These are phyloP conservation scores for Sisyra nigra DNA, from an alignment of 2,888 invertebrate species.

Conservation along the genomic window DNA sequence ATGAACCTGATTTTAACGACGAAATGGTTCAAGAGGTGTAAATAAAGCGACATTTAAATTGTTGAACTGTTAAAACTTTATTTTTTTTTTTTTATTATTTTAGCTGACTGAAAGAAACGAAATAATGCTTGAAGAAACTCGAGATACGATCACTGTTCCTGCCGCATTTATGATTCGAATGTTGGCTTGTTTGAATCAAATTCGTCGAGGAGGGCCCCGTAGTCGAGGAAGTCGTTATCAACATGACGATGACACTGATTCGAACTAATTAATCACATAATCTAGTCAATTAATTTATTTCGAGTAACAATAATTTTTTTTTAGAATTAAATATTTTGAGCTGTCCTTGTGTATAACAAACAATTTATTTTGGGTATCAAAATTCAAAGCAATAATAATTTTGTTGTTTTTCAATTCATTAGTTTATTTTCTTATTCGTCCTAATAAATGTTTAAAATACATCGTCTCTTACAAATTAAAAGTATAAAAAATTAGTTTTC, in stretches of 20 bases:
- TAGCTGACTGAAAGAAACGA: constrained; percentile 63
- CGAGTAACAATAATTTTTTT: constrained; percentile 3
- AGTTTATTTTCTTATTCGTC: too few relatives aligned
- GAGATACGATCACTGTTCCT: constrained; percentile 75
- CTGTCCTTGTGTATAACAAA: too few relatives aligned
- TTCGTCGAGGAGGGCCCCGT: constrained; percentile 31
- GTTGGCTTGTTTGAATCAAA: constrained; percentile 50
- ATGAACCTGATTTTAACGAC: constrained; percentile 42
- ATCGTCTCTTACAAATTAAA: neutral
- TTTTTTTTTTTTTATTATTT: constrained; percentile 15
- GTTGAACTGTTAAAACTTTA: constrained; percentile 4
- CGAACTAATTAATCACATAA: constrained; percentile 8
- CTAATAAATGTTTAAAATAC: too few relatives aligned
- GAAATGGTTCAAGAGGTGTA: constrained; percentile 46
- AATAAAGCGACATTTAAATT: constrained; percentile 7
- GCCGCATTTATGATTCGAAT: constrained; percentile 73
- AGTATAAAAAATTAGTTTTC: neutral
- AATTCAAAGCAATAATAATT: too few relatives aligned
- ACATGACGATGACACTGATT: constrained; percentile 11
- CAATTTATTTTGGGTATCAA: too few relatives aligned
- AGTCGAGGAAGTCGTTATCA: constrained; percentile 9
- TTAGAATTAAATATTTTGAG: neutral
- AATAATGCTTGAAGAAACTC: constrained; percentile 71
- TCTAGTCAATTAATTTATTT: constrained; percentile 6
- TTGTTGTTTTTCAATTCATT: too few relatives aligned